Conservation (phyloP, 2,888 invertebrate genomes). For the Nemotelus nigrinus region DNA sequence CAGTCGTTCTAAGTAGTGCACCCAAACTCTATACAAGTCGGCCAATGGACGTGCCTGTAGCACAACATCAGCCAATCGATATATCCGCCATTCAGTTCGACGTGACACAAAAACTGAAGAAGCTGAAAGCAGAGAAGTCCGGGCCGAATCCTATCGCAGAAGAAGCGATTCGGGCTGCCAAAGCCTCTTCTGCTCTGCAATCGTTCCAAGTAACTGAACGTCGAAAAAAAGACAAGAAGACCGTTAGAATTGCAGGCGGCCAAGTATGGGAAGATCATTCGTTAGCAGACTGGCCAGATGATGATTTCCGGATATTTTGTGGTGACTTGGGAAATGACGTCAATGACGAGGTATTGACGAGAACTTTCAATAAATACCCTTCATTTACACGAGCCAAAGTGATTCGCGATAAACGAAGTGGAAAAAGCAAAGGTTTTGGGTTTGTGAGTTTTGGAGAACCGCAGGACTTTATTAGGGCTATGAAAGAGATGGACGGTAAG, state of each 20-base stretch:
- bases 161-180: slow-evolving; percentile 72
- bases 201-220: slow-evolving; percentile 69
- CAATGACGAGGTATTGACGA: slow-evolving; percentile 94
- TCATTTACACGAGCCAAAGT: slow-evolving; percentile 96
- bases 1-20: slow-evolving; percentile 75
- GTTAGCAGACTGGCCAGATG: slow-evolving; percentile 95
- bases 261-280: slow-evolving; percentile 96
- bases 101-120: slow-evolving; percentile 70
- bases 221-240: slow-evolving; percentile 65
- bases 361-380: slow-evolving; percentile 93
- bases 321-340: slow-evolving; percentile 99
- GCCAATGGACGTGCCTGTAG: slow-evolving; percentile 63
- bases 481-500: slow-evolving; percentile 99
- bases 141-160: slow-evolving; percentile 72
- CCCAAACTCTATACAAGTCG: slow-evolving; percentile 74
- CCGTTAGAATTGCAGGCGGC: slow-evolving; percentile 91
- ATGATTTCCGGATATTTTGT: slow-evolving; percentile 98
- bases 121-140: slow-evolving; percentile 73
- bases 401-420: slow-evolving; percentile 93
- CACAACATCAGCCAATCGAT: slow-evolving; percentile 63
- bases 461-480: slow-evolving; percentile 95
- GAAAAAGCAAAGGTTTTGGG: slow-evolving; percentile 98
- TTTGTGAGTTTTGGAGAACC: slow-evolving; percentile 99
- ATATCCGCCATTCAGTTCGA: slow-evolving; percentile 69
- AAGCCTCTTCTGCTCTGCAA: slow-evolving; percentile 69